phyloP scores from a whole-genome alignment of 2,888 invertebrate genomes.

The Chalcis sispes region DNA sequence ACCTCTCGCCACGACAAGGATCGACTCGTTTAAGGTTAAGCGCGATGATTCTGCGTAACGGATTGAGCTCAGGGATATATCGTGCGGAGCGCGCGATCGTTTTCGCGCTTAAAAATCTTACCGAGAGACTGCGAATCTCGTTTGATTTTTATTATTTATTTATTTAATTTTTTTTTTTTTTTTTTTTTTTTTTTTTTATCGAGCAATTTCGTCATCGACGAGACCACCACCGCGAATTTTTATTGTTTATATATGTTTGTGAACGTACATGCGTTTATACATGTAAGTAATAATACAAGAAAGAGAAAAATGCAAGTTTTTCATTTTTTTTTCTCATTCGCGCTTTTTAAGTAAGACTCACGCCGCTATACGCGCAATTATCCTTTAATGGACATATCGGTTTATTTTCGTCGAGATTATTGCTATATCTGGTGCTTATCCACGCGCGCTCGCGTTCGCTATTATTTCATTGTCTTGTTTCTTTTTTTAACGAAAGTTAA shows the following conservation, averaged over 20 bases:
- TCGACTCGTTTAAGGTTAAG: conserved; percentile 13
- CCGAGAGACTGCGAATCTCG: neutral
- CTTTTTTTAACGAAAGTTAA: conserved; percentile 23
- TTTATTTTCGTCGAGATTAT: conserved; percentile 7
- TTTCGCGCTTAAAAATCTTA: no score
- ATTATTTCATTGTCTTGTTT: no score
- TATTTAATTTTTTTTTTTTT: neutral
- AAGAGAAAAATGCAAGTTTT: neutral
- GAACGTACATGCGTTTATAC: no score
- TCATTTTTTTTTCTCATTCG: no score
- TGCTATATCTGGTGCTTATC: neutral
- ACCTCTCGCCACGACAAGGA: no score
- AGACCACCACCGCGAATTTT: no score
- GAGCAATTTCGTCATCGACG: no score
- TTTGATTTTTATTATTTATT: conserved; percentile 18
- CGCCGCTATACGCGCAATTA: neutral
- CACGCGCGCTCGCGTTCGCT: neutral
- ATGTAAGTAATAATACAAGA: neutral
- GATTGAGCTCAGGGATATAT: conserved; percentile 56
- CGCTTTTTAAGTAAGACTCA: no score
- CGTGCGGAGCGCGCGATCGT: conserved; percentile 15
- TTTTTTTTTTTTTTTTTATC: conserved; percentile 3
- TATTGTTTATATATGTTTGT: no score
- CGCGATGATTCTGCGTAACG: conserved; percentile 49
- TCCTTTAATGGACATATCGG: conserved; percentile 23